These are phyloP conservation scores for Micrastur ruficollis DNA, from an alignment of 2,797 vertebrate species.

Conservation along the genomic window DNA sequence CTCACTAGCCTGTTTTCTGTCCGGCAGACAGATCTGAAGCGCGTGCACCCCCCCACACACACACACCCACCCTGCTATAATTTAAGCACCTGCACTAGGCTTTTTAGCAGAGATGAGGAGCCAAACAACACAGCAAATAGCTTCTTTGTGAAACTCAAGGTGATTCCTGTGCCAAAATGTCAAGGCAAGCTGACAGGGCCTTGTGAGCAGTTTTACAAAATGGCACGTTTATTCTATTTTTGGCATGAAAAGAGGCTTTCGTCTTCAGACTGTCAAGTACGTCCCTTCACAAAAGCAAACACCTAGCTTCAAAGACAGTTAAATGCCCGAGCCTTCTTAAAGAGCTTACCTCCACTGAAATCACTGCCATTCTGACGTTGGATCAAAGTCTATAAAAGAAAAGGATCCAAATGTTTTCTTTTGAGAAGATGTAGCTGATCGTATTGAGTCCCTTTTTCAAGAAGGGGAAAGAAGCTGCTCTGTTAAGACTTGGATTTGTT, in stretches of 20 bases:
- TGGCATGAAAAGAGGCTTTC: constrained; percentile 29
- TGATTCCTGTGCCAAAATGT: not conserved
- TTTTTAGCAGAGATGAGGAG: not conserved
- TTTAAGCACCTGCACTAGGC: not conserved
- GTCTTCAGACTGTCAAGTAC: constrained; percentile 1
- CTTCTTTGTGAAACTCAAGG: not conserved
- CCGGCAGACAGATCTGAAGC: not conserved
- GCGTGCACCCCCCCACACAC: not conserved
- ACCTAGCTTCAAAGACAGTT: constrained; percentile 14
- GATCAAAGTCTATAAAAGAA: constrained; percentile 44
- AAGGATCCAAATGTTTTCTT: constrained; percentile 54
- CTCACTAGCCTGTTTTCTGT: not conserved
- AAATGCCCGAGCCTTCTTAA: constrained; percentile 8
- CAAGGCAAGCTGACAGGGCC: not conserved
- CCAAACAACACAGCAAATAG: not conserved
- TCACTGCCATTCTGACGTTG: not conserved
- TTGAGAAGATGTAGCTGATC: constrained; percentile 39
- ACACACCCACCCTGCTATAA: not conserved
- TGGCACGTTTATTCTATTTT: constrained; percentile 22
- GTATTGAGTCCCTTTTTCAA: constrained; percentile 6
- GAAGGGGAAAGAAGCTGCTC: constrained; percentile 22
- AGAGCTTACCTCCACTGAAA: constrained; percentile 23
- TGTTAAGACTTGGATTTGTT: constrained; percentile 52
- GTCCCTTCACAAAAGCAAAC: constrained; percentile 16
- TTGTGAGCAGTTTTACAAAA: not conserved